Percentiles rank a stretch among this genome's conserved stretches.
Conservation (phyloP, 2,888 invertebrate genomes). For the Baronia brevicornis region DNA sequence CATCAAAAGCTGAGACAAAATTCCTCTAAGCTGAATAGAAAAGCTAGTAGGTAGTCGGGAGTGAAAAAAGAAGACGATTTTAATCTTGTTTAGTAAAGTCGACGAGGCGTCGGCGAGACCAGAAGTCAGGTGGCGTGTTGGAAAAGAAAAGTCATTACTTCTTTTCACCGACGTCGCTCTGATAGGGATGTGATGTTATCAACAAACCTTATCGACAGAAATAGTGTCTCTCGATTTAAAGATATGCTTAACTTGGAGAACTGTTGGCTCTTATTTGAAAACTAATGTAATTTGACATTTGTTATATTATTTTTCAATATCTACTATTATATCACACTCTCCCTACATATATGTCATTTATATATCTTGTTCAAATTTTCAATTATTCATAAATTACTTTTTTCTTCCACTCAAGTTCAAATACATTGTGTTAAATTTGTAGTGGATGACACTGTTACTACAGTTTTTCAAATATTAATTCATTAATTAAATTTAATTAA, state of each 20-base stretch:
- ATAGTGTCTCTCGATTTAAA: conserved; percentile 13
- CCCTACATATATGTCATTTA: too few species aligned
- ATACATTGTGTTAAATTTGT: too few species aligned
- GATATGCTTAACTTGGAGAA: conserved; percentile 3
- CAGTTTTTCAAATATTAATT: too few species aligned
- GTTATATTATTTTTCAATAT: too few species aligned
- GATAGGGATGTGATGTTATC: conserved; percentile 34
- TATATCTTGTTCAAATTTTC: too few species aligned
- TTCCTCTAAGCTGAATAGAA: conserved; percentile 27
- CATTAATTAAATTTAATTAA: too few species aligned
- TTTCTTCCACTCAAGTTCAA: too few species aligned
- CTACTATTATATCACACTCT: too few species aligned
- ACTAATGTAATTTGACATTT: too few species aligned
- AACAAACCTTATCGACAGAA: conserved; percentile 32
- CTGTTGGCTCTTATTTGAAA: too few species aligned
- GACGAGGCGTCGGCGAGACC: conserved; percentile 44
- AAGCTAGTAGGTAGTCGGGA: conserved; percentile 27
- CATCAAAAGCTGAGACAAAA: conserved; percentile 27
- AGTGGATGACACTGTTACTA: too few species aligned
- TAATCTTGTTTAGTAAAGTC: conserved; percentile 65
- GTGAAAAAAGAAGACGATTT: conserved; percentile 50
- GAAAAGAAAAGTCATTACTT: conserved; percentile 72
- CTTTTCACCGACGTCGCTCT: conserved; percentile 49
- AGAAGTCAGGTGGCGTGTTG: conserved; percentile 62
- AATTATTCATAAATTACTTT: too few species aligned